Conservation (phyloP, 1,140 invertebrate species). For the Papilio helenus region DNA sequence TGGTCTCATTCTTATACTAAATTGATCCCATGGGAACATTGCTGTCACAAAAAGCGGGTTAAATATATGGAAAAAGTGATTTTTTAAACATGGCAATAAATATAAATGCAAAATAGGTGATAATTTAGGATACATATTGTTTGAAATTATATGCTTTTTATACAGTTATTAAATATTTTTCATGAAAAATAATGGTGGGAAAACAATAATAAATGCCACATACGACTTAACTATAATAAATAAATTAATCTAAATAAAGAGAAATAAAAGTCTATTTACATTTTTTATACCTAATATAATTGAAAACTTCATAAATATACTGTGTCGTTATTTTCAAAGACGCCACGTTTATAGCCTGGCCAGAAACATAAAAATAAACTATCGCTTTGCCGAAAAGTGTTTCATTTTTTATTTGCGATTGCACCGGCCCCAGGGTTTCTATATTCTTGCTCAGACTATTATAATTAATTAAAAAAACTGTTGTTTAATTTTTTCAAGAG, state of each 20-base stretch:
- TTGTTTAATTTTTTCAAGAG: too few relatives aligned
- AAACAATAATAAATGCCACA: constrained; percentile 55
- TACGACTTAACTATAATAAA: constrained; percentile 57
- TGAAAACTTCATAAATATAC: constrained; percentile 40
- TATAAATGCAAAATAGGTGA: constrained; percentile 30
- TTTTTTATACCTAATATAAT: constrained; percentile 41
- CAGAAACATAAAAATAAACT: too few relatives aligned
- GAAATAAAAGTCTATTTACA: constrained; percentile 53
- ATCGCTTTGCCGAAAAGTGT: too few relatives aligned
- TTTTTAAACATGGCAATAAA: background rate
- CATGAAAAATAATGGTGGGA: constrained; percentile 58
- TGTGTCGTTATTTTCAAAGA: too few relatives aligned
- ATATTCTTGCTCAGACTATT: background rate
- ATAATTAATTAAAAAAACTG: too few relatives aligned
- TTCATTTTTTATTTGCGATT: too few relatives aligned
- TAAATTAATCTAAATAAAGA: constrained; percentile 51
- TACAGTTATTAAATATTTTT: background rate
- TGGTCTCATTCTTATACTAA: constrained; percentile 55
- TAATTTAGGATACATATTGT: background rate
- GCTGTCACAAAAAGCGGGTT: background rate
- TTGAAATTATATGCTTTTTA: background rate
- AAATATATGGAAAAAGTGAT: constrained; percentile 2
- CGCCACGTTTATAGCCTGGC: too few relatives aligned
- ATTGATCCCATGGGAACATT: constrained; percentile 39
- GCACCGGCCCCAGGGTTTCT: too few relatives aligned